Conservation (phyloP, 2,888 invertebrate genomes). For the Cabera pusaria region DNA sequence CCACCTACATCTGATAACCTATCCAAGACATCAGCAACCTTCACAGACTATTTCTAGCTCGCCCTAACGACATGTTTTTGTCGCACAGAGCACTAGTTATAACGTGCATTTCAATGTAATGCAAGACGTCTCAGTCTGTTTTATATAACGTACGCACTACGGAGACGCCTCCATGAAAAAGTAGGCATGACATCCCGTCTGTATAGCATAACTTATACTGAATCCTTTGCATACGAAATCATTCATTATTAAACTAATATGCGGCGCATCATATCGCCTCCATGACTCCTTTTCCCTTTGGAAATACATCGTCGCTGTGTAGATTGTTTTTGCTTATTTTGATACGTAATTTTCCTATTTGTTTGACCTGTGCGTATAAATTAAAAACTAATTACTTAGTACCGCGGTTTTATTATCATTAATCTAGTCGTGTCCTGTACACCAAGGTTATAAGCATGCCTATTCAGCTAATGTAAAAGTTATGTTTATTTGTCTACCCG, state of each 20-base stretch:
- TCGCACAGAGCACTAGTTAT: constrained; percentile 14
- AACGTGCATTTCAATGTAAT: constrained; percentile 27
- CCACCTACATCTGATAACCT: constrained; percentile 7
- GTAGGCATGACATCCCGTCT: constrained; percentile 34
- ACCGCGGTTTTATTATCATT: constrained; percentile 32
- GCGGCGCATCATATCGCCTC: constrained; percentile 36
- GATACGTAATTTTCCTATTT: constrained; percentile 21
- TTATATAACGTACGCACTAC: constrained; percentile 21
- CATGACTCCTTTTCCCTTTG: constrained; percentile 34
- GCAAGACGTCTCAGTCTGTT: constrained; percentile 25
- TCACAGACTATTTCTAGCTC: constrained; percentile 13
- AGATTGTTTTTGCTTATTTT: constrained; percentile 15
- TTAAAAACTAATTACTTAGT: constrained; percentile 20
- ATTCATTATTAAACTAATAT: constrained; percentile 53
- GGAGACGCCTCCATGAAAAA: constrained; percentile 23
- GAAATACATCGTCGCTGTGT: constrained; percentile 33
- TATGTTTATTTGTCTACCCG: constrained; percentile 17
- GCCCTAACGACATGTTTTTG: constrained; percentile 23
- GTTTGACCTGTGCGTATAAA: constrained; percentile 13
- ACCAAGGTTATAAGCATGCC: constrained; percentile 38
- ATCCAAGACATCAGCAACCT: constrained; percentile 1
- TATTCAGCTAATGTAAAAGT: constrained; percentile 15
- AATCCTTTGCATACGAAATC: constrained; percentile 48
- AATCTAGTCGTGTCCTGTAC: constrained; percentile 29
- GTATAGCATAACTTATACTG: constrained; percentile 49